Conservation (phyloP, 2,888 invertebrate genomes). For the Ceraclea dissimilis region DNA sequence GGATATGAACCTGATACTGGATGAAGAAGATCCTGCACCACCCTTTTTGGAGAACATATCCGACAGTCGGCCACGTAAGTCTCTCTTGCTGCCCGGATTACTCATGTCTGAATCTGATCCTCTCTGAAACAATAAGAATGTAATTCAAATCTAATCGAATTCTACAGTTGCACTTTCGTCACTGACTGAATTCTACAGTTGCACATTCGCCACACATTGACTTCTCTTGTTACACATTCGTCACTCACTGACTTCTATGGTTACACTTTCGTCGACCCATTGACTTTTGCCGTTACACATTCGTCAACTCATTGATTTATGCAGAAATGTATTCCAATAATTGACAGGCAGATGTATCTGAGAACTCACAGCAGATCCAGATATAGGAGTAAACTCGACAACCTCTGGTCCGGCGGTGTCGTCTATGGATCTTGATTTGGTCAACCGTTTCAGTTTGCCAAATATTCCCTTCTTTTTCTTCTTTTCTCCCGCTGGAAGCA, state of each 20-base stretch:
- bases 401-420: constrained; percentile 44
- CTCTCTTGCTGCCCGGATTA: constrained; percentile 63
- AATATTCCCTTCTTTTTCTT: constrained; percentile 75
- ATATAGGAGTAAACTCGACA: constrained; percentile 42
- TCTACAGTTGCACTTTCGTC: too few species aligned
- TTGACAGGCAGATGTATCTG: too few species aligned
- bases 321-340: too few species aligned
- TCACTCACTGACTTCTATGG: too few species aligned
- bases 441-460: constrained; percentile 76
- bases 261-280: too few species aligned
- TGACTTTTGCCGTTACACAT: too few species aligned
- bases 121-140: constrained; percentile 23
- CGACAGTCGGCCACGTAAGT: constrained; percentile 71
- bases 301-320: too few species aligned
- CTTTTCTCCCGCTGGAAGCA: constrained; percentile 61
- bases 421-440: constrained; percentile 77
- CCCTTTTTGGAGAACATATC: constrained; percentile 72
- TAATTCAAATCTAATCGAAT: too few species aligned
- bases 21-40: constrained; percentile 50
- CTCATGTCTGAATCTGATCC: constrained; percentile 69
- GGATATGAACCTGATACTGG: constrained; percentile 55
- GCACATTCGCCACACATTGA: too few species aligned
- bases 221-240: too few species aligned
- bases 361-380: constrained; percentile 1
- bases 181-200: too few species aligned